phyloP scores from a whole-genome alignment of 2,888 invertebrate genomes.

The Troides aeacus region DNA sequence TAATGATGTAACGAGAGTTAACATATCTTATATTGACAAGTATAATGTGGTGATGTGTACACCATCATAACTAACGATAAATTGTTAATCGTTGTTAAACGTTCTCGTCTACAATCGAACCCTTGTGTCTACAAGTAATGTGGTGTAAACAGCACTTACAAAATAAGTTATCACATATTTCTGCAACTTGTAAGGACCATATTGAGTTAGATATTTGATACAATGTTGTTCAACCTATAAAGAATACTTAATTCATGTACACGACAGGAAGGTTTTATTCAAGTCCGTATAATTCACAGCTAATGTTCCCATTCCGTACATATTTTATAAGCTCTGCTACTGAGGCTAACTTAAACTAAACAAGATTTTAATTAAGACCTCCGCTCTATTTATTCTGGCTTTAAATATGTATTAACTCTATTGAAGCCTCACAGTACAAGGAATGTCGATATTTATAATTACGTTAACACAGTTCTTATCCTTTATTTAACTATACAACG shows the following conservation, averaged over 20 bases:
- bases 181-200: no score
- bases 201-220: background rate
- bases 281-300: background rate
- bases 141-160: no score
- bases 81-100: no score
- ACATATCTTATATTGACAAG: no score
- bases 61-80: no score
- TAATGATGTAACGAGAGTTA: no score
- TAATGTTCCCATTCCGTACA: slow-evolving; percentile 16
- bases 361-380: slow-evolving; percentile 26
- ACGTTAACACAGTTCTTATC: background rate
- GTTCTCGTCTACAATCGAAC: no score
- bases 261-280: slow-evolving; percentile 1
- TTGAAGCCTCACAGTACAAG: slow-evolving; percentile 6
- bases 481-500: background rate
- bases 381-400: slow-evolving; percentile 15
- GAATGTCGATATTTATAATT: background rate
- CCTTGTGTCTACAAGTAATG: no score
- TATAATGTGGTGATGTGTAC: no score
- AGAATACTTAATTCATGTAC: background rate
- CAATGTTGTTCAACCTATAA: background rate
- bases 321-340: slow-evolving; percentile 17
- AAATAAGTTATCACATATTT: no score
- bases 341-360: slow-evolving; percentile 21
- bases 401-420: slow-evolving; percentile 19